Conservation (phyloP, 2,797 vertebrate genomes). For the Loriculus beryllinus region DNA sequence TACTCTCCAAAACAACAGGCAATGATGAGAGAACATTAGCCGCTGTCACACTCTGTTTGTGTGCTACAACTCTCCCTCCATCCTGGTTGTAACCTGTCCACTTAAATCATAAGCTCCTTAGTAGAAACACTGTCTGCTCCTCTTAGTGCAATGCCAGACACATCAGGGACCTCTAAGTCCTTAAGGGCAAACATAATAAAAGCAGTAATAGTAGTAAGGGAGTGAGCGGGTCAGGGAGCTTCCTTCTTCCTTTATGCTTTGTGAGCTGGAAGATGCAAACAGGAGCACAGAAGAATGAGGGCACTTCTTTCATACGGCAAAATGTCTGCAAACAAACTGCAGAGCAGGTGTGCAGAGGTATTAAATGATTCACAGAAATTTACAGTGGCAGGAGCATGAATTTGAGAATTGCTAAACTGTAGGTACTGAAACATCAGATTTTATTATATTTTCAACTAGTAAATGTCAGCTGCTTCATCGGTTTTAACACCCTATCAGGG, state of each 20-base stretch:
- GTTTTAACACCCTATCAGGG: neutral
- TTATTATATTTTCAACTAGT: neutral
- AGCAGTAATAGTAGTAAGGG: neutral
- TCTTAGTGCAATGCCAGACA: neutral
- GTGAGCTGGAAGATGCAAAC: neutral
- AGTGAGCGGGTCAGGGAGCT: neutral
- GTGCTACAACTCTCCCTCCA: neutral
- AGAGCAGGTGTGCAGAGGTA: constrained; percentile 34
- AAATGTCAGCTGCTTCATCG: constrained; percentile 15
- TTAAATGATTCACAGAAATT: neutral
- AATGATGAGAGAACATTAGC: neutral
- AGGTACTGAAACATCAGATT: neutral
- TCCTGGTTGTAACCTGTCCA: neutral
- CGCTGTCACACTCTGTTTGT: neutral
- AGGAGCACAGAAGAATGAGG: neutral
- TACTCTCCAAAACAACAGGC: neutral
- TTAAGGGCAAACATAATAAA: neutral
- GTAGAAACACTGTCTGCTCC: neutral
- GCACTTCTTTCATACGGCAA: neutral
- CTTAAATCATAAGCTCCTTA: neutral
- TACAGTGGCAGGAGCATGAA: neutral
- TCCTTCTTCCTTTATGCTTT: neutral
- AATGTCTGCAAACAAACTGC: neutral
- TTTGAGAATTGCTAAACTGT: neutral
- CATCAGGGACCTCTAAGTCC: neutral